Evolutionary conservation across 2,888 invertebrate genomes (phyloP).

Genomic region (Nomada flava): DNA sequence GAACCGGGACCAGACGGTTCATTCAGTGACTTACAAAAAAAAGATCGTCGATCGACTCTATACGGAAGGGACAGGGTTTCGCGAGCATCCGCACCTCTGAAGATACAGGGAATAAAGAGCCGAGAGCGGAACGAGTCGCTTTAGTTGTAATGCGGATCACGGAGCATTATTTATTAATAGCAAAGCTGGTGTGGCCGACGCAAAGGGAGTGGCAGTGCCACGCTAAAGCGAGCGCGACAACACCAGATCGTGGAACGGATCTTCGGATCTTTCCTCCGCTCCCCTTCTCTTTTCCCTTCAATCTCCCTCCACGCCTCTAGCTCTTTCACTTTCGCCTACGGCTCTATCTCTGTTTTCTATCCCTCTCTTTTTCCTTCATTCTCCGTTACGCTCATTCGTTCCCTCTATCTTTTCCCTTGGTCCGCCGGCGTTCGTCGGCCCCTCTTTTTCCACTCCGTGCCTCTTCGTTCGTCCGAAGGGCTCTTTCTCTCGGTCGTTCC

Average conservation of each 20-base stretch:
- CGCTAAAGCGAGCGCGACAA: constrained; percentile 76
- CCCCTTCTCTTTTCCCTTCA: constrained; percentile 10
- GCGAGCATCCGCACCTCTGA: constrained; percentile 31
- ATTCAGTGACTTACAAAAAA: constrained; percentile 34
- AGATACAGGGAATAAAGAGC: constrained; percentile 45
- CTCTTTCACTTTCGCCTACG: constrained; percentile 25
- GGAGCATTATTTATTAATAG: constrained; percentile 82
- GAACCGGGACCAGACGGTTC: constrained; percentile 7
- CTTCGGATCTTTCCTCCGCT: constrained; percentile 49
- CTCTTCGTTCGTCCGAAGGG: constrained; percentile 25
- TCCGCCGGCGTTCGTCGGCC: not conserved
- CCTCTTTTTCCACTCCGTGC: constrained; percentile 35
- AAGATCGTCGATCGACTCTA: constrained; percentile 31
- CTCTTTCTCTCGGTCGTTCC: constrained; percentile 39
- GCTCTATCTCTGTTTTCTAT: constrained; percentile 35
- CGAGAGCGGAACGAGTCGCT: constrained; percentile 62
- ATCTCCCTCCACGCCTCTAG: constrained; percentile 32
- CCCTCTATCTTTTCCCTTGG: constrained; percentile 19
- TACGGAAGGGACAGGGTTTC: constrained; percentile 49
- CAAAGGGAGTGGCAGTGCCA: constrained; percentile 78
- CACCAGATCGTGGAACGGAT: constrained; percentile 75
- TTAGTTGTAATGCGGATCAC: constrained; percentile 74
- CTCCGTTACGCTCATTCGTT: constrained; percentile 4
- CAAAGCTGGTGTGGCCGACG: constrained; percentile 73
- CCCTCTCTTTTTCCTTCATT: constrained; percentile 6